Evolutionary conservation across 2,888 invertebrate species (phyloP), one percentile per base, ranked within the genome.

Genomic region (Dysmachus trigonus): DNA sequence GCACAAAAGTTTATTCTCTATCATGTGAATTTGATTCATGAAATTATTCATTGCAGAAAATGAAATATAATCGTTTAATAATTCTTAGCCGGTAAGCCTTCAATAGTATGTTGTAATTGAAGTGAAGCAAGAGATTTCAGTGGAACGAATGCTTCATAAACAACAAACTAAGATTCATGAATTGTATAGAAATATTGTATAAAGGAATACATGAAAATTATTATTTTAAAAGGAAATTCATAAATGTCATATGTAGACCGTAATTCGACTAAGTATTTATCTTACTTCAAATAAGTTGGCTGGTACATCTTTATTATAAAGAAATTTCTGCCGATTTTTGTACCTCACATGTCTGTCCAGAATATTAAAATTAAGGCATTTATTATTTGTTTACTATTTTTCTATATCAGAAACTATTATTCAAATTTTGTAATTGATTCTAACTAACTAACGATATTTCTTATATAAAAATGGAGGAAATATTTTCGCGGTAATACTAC

Each of bases 1-100:
- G 85, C 77, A 82, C 79, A 51, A 85, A 86, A 83, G 82, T 41
- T 62, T 81, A 74, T 85, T 84, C 47, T 27, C 33, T 53, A 18
- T 33, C 7, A 81, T 81, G 30, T 81, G 81, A 81, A 81, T 81
- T 81, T 53, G 53, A 81, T 81, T 81, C 81, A 81, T 81, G n/a
- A 38, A 76, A 22, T 35, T 33, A 76, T 38, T 38, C 35, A 38
- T 76, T 62, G 27, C 62, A 27, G 22, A 53, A n/a, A 53, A 53
- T 22, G 53, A 53, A 53, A 22, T 1, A 62, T 62, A 62, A 62
- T 62, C 62, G 62, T 22, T 62, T 62, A 62, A 62, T 27, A 62
- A 22, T 22, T 53, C 53, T 53, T 62, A 62, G 62, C 62, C 27
- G 3, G 62, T 62, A 62, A 62, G 62, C 18, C 62, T 22, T 62